Percentiles rank a stretch among this genome's conserved stretches.
Conservation (phyloP, 2,888 invertebrate genomes). For the Synanthedon myopaeformis region DNA sequence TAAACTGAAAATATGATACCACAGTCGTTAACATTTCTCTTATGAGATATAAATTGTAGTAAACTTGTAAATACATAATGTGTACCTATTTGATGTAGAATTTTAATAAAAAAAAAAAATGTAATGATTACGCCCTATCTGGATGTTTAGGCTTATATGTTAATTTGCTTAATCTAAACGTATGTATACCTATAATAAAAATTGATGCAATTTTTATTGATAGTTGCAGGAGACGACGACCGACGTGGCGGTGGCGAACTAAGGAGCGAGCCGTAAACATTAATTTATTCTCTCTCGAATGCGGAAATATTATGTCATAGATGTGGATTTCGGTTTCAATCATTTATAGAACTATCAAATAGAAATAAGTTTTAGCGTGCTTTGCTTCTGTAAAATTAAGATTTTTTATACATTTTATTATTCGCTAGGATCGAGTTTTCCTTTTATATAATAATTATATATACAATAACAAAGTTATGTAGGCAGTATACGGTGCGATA, state of each 20-base stretch:
- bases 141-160: too few relatives aligned
- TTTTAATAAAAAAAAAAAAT: too few relatives aligned
- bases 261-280: slow-evolving; percentile 50
- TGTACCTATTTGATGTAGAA: too few relatives aligned
- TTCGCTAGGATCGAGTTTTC: slow-evolving; percentile 59
- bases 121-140: too few relatives aligned
- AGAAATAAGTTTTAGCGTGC: slow-evolving; percentile 68
- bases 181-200: too few relatives aligned
- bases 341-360: slow-evolving; percentile 48
- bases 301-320: slow-evolving; percentile 16
- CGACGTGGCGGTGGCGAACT: slow-evolving; percentile 46
- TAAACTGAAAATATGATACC: too few relatives aligned
- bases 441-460: slow-evolving; percentile 46
- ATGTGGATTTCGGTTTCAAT: slow-evolving; percentile 54
- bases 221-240: slow-evolving; percentile 40
- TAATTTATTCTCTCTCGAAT: slow-evolving; percentile 50
- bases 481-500: slow-evolving; percentile 70
- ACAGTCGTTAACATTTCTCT: too few relatives aligned
- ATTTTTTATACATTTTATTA: slow-evolving; percentile 64
- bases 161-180: too few relatives aligned
- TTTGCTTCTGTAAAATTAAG: slow-evolving; percentile 68
- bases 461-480: slow-evolving; percentile 66
- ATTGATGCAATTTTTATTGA: background rate
- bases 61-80: too few relatives aligned
- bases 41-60: too few relatives aligned